Conservation (phyloP, 2,888 invertebrate species). For the Dolomedes plantarius region DNA sequence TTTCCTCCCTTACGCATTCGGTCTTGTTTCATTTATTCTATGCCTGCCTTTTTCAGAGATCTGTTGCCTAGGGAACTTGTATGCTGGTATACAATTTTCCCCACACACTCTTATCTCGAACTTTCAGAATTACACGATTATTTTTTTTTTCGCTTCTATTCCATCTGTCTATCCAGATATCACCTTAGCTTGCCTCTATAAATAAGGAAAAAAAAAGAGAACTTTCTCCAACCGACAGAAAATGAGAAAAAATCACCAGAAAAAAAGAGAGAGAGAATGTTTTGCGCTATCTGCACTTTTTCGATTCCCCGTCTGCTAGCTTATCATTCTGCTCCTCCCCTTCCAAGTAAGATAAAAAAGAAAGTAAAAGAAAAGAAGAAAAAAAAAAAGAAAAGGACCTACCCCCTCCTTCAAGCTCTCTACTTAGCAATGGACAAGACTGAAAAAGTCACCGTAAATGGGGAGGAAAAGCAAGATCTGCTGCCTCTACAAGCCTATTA, state of each 20-base stretch:
- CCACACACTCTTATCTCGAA: background rate
- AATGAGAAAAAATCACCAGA: background rate
- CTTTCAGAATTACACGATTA: background rate
- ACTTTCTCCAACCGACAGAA: background rate
- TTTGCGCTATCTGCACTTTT: background rate
- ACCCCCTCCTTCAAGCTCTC: background rate
- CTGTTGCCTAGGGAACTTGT: background rate
- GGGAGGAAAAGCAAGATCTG: background rate
- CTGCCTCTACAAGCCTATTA: background rate
- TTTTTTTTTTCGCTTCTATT: background rate
- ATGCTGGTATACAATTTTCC: too few species aligned
- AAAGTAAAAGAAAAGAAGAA: too few species aligned
- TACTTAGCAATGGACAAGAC: slow-evolving; percentile 1
- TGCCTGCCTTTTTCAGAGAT: background rate
- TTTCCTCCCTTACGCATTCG: too few species aligned
- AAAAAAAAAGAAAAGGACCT: too few species aligned
- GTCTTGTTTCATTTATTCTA: background rate
- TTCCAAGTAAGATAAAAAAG: too few species aligned
- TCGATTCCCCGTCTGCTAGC: background rate
- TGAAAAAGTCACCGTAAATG: background rate
- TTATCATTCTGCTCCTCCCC: background rate
- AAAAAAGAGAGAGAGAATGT: background rate
- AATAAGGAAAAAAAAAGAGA: background rate
- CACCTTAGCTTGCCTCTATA: background rate
- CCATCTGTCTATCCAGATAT: background rate